Percentiles rank a stretch among this genome's conserved stretches.
Conservation (phyloP, 2,888 invertebrate species). For the Laothoe populi region DNA sequence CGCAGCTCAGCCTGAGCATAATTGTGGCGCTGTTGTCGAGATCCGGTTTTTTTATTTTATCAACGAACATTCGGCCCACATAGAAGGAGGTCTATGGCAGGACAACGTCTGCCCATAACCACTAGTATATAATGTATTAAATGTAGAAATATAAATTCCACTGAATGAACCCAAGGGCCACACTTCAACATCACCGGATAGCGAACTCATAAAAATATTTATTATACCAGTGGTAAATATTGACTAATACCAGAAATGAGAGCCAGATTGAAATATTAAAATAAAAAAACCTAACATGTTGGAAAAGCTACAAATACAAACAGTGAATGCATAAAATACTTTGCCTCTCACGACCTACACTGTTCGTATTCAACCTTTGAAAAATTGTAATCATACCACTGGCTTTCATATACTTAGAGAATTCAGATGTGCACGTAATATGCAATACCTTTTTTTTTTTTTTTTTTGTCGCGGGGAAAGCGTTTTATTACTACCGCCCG, state of each 20-base stretch:
- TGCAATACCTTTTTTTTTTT: background rate
- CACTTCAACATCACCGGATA: no score
- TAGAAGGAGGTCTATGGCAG: no score
- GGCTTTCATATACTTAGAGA: background rate
- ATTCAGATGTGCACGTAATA: background rate
- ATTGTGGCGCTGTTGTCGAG: no score
- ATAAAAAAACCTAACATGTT: background rate
- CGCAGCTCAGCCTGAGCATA: no score
- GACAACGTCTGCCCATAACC: no score
- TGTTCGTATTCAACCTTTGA: background rate
- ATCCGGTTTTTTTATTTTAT: no score
- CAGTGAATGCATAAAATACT: background rate
- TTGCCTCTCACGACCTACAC: background rate
- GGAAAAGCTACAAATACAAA: conserved; percentile 4
- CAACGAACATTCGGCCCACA: no score
- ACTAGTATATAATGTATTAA: no score
- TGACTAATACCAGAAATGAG: background rate
- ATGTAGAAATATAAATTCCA: no score
- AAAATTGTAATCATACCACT: background rate
- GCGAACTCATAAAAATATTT: background rate
- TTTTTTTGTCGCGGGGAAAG: background rate
- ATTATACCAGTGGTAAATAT: background rate
- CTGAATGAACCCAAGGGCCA: no score
- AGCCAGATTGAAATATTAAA: background rate
- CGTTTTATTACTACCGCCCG: no score